Percentiles rank a stretch among this genome's conserved stretches.
These are phyloP conservation scores for Solenopsis invicta DNA, from an alignment of 1,140 invertebrate species.

Conservation along the genomic window DNA sequence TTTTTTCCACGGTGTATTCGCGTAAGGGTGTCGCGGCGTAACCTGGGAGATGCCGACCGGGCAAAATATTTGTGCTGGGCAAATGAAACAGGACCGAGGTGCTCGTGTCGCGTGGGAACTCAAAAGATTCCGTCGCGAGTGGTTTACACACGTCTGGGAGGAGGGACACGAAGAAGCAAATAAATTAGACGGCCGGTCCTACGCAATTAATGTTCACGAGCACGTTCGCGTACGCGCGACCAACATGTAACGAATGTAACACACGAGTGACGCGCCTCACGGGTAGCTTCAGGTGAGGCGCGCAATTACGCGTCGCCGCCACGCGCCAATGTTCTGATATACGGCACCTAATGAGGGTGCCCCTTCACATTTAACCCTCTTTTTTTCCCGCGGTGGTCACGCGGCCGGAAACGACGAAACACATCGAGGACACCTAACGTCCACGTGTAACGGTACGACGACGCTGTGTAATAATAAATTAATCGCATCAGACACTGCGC, in stretches of 20 bases:
- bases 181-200: conserved; percentile 36
- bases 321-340: conserved; percentile 82
- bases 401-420: conserved; percentile 80
- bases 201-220: conserved; percentile 62
- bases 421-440: conserved; percentile 49
- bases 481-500: conserved; percentile 11
- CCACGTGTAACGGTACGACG: conserved; percentile 37
- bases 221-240: conserved; percentile 50
- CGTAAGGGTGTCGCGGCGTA: conserved; percentile 48
- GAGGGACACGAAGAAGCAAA: conserved; percentile 52
- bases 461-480: conserved; percentile 68
- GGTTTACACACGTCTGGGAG: conserved; percentile 41
- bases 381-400: conserved; percentile 73
- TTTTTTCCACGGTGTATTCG: conserved; percentile 21
- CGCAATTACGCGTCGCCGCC: conserved; percentile 81
- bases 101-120: conserved; percentile 58
- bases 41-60: conserved; percentile 55
- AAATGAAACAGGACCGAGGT: conserved; percentile 56
- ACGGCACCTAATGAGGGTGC: conserved; percentile 76
- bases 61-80: conserved; percentile 64
- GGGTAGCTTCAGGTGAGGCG: conserved; percentile 61
- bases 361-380: conserved; percentile 77
- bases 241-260: conserved; percentile 31
- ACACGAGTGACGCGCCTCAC: conserved; percentile 35
- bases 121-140: conserved; percentile 67